Evolutionary conservation across 2,888 invertebrate genomes (phyloP).

Genomic region (Pteria penguin): DNA sequence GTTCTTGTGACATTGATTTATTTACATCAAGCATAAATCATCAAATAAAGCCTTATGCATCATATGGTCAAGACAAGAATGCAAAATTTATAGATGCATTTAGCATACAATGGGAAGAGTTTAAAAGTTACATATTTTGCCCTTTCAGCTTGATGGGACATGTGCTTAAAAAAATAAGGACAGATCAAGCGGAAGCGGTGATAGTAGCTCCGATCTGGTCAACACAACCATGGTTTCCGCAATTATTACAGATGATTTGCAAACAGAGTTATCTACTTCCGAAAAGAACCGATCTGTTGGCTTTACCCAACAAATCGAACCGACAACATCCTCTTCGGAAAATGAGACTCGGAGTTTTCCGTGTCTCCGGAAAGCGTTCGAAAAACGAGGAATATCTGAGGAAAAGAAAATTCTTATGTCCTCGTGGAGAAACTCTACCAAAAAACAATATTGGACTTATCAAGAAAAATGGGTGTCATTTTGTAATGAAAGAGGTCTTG

Average conservation of each 20-base stretch:
- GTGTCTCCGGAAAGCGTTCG: constrained; percentile 45
- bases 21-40: constrained; percentile 40
- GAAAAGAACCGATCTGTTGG: constrained; percentile 17
- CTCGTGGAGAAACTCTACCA: constrained; percentile 43
- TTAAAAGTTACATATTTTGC: constrained; percentile 38
- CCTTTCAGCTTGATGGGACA: constrained; percentile 46
- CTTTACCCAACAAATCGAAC: constrained; percentile 29
- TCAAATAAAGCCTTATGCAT: constrained; percentile 28
- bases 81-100: constrained; percentile 44
- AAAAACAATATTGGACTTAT: constrained; percentile 45
- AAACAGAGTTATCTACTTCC: background rate
- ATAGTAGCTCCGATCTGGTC: constrained; percentile 41
- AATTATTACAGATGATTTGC: constrained; percentile 17
- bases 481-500: constrained; percentile 11
- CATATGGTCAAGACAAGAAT: constrained; percentile 27
- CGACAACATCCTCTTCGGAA: constrained; percentile 36
- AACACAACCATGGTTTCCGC: constrained; percentile 40
- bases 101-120: constrained; percentile 35
- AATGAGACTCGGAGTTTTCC: constrained; percentile 41
- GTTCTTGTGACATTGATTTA: constrained; percentile 26
- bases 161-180: constrained; percentile 37
- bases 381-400: constrained; percentile 35
- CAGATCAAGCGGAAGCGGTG: constrained; percentile 28
- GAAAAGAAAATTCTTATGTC: constrained; percentile 32
- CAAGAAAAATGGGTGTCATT: constrained; percentile 42